Base-by-base conservation (phyloP, 2,888 invertebrate genomes). In the Phymatocera aterrima region DNA sequence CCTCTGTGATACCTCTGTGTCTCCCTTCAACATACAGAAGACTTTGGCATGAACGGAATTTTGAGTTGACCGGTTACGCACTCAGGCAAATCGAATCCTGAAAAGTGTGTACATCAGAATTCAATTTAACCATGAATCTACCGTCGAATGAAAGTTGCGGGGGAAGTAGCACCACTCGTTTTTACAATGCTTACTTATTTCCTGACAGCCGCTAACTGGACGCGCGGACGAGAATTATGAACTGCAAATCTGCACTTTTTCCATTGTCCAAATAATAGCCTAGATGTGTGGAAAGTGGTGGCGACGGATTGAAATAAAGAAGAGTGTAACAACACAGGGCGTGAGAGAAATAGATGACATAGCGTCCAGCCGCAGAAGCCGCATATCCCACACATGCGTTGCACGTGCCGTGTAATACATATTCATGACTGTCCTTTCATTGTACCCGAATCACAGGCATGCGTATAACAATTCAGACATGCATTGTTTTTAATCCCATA, bases 401-500 rank as follows among this genome's bases (percentile, higher is more conserved):
- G 78, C 70, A 78, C 78, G 70, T 78, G 70, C 57, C 57, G 40
- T 57, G 48, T 54, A 70, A 78, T 78, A 78, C 70, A 72, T 78
- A 70, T 78, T 78, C 70, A 72, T 78, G 78, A 68, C 46, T 46
- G 46, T 65, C 77, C 51, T 77, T 77, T 77, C 77, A 77, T 18
- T 77, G 65, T 77, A 28, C 64, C 34, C 43, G 51, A 68, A 60
- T 28, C 43, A 65, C 46, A 65, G 64, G 15, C 65, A 46, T 21
- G 51, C 34, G 77, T 77, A 77, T 48, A 64, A 68, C 77, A 77
- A 51, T 77, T 77, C 48, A 51, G 77, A 77, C 77, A 77, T 68
- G 64, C 77, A 77, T 77, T 77, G 65, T 68, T 68, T 77, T 77
- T 77, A 68, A 68, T 77, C 65, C 65, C 77, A 51, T 77, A 68